Evolutionary conservation across 2,797 vertebrate species (phyloP), one percentile per base, ranked within the genome.

Genomic region (Dermochelys coriacea): DNA sequence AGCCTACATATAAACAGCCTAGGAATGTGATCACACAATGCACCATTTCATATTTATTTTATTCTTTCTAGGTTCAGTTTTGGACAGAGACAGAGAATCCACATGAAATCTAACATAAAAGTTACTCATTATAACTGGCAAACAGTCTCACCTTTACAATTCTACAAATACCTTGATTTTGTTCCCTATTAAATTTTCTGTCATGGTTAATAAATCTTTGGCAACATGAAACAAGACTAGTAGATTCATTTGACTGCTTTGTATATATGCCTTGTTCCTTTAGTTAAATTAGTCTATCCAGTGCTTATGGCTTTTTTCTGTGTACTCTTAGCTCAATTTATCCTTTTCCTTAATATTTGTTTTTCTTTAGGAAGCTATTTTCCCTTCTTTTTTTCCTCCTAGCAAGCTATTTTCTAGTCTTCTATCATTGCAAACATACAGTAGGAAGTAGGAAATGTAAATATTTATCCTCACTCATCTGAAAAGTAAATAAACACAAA

Each of bases 1-100:
- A 98, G 95, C 96, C 96, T 90, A 97, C 95, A 97, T 87, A 97
- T 94, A 97, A 98, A 97, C 97, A 96, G 94, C 91, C 74, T 87
- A 85, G 93, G 85, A 98, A 81, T 95, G 92, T 59, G 93, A 97
- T 96, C 94, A 85, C 89, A 96, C 93, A 97, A 95, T 93, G 96
- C 92, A 97, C 93, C 92, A 90, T 94, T 97, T 95, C 84, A 85
- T 97, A 91, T 95, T 95, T 97, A 74, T 97, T 97, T 96, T 91
- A 83, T 95, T 91, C 71, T 84, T 94, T 80, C 87, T 89, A 93
- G 7, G 86, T 85, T 97, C 64, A 92, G 79, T 57, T 92, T 95
- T 89, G 84, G 93, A 87, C 86, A 86, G 90, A 96, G 89, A 87
- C 29, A 34, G 81, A 41, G 50, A 71, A 81, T 51, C 91, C 54